Conservation (phyloP, 2,888 invertebrate genomes). For the Phyto melanocephala region DNA sequence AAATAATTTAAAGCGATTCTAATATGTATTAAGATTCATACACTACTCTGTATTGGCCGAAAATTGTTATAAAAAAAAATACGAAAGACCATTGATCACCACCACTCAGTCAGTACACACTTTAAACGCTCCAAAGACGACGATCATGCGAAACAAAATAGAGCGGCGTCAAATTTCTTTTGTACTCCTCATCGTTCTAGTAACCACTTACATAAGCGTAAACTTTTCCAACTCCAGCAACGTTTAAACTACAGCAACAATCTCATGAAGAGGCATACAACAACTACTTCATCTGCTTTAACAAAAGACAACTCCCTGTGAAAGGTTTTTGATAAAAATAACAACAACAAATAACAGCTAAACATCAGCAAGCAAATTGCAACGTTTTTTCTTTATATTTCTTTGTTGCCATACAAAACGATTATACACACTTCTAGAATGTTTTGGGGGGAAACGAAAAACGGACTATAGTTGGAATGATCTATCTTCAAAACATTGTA, state of each 20-base stretch:
- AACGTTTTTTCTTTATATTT: constrained; percentile 21
- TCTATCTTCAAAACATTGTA: constrained; percentile 64
- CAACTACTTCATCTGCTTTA: constrained; percentile 28
- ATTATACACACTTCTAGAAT: constrained; percentile 50
- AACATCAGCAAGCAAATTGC: constrained; percentile 12
- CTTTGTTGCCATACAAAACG: constrained; percentile 50
- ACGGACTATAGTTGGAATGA: constrained; percentile 58
- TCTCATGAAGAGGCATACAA: neutral
- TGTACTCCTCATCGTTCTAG: constrained; percentile 36
- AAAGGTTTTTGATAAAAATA: constrained; percentile 37
- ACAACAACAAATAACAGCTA: constrained; percentile 4
- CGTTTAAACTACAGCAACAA: neutral
- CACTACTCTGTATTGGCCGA: constrained; percentile 22
- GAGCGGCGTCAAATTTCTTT: constrained; percentile 67
- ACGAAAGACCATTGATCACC: constrained; percentile 42
- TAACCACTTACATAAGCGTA: constrained; percentile 46
- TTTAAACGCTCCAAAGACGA: constrained; percentile 43
- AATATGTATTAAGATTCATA: neutral
- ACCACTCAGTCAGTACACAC: constrained; percentile 5
- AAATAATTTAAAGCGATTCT: constrained; percentile 48
- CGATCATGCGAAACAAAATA: constrained; percentile 63
- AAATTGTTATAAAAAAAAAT: constrained; percentile 26
- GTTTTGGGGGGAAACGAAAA: neutral
- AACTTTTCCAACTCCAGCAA: constrained; percentile 8
- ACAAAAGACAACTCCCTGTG: constrained; percentile 44